Base-by-base conservation (phyloP, 2,113 vertebrate species). In the Calonectris borealis region DNA sequence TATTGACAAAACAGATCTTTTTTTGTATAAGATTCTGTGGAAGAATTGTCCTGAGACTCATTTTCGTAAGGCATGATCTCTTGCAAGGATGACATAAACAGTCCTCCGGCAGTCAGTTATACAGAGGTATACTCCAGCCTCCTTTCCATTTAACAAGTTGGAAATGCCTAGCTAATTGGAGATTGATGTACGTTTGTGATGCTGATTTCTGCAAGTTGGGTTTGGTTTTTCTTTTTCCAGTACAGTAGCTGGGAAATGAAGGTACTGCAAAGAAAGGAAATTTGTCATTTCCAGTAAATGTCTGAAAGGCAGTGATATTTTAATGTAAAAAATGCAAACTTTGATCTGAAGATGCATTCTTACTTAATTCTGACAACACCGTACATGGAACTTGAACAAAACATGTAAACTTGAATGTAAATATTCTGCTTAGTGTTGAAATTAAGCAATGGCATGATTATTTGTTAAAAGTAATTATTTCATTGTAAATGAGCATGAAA, bases 381-480 rank as follows among this genome's bases (percentile, higher is more conserved):
- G 36, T 94, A 94, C 69, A 19, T 94, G 93, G 95, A 96, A 97
- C 95, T 95, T 98, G 97, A 94, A 97, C 87, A 95, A 95, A 97
- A 94, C 18, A 29, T 95, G 97, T 97, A 98, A 98, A 99, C 99
- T 99, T 99, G 99, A 99, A 99, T 99, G 98, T 99, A 99, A 97
- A 99, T 98, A 98, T 82, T 83, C 94, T 97, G 89, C 92, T 93
- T 96, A 97, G 96, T 97, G 89, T 97, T 97, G 97, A 97, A 97
- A 97, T 94, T 96, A 96, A 93, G 96, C 91, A 93, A 97, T 91
- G 97, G 98, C 98, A 98, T 98, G 98, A 96, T 97, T 97, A 91
- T 97, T 91, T 98, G 97, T 98, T 95, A 82, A 96, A 94, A 96
- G 31, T 96, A 97, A 97, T 97, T 96, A 88, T 97, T 97, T 96